Evolutionary conservation across 1,140 invertebrate genomes (phyloP).

Genomic region (Drosophila mojavensis): DNA sequence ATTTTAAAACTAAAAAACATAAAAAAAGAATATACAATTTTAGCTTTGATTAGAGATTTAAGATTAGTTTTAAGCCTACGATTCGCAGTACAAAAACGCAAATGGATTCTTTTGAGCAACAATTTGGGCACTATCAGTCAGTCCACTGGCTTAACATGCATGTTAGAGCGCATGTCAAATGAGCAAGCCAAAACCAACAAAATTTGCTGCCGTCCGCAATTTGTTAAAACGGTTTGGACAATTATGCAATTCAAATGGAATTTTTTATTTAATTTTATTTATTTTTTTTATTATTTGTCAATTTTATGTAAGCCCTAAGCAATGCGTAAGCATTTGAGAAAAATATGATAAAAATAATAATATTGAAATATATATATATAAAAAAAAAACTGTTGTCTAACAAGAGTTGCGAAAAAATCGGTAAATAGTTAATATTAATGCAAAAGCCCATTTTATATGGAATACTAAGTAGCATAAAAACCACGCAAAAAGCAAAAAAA

Average conservation of each 20-base stretch:
- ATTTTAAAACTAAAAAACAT: neutral
- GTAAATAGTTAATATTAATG: slow-evolving; percentile 9
- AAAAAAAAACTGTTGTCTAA: slow-evolving; percentile 27
- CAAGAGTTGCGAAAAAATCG: slow-evolving; percentile 32
- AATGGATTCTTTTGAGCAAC: slow-evolving; percentile 17
- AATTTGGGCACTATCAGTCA: neutral
- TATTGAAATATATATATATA: neutral
- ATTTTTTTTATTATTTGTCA: neutral
- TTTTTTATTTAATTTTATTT: neutral
- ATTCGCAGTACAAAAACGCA: slow-evolving; percentile 70
- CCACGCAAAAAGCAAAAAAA: slow-evolving; percentile 11
- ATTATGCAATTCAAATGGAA: neutral
- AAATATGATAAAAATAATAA: neutral
- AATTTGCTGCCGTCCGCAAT: slow-evolving; percentile 75
- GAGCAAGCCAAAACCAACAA: neutral
- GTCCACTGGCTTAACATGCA: neutral
- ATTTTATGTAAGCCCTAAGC: neutral
- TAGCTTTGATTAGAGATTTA: slow-evolving; percentile 34
- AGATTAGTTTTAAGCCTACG: slow-evolving; percentile 38
- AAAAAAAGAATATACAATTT: slow-evolving; percentile 3
- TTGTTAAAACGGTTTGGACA: slow-evolving; percentile 30
- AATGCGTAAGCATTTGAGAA: slow-evolving; percentile 9
- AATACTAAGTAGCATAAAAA: neutral
- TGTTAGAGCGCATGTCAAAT: neutral
- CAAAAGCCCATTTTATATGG: slow-evolving; percentile 12